phyloP scores from a whole-genome alignment of 2,888 invertebrate species.

The Heliconius cydno region DNA sequence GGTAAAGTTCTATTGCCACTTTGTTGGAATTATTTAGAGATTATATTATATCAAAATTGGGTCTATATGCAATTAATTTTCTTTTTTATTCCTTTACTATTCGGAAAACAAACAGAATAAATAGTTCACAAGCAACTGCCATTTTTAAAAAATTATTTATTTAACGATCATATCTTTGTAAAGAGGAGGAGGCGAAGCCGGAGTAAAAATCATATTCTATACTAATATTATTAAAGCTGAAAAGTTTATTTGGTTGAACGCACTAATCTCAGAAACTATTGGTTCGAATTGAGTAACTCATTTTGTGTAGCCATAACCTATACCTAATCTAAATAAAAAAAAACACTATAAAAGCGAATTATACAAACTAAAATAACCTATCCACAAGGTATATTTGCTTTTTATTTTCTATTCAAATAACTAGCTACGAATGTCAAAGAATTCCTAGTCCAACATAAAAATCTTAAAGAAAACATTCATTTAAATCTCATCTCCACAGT shows the following conservation, averaged over 20 bases:
- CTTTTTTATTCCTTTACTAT: neutral
- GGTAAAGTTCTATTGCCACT: neutral
- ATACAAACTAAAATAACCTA: neutral
- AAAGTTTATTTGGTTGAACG: neutral
- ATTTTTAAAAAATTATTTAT: too few relatives aligned
- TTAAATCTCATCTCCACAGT: slow-evolving; percentile 16
- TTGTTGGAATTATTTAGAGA: neutral
- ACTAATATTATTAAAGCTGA: neutral
- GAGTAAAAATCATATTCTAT: neutral
- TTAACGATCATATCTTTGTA: too few relatives aligned
- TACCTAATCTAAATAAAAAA: neutral
- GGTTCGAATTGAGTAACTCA: neutral
- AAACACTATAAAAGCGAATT: neutral
- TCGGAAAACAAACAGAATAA: too few relatives aligned
- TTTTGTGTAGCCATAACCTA: neutral
- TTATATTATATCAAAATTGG: neutral
- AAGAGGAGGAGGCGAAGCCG: too few relatives aligned
- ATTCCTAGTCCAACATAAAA: neutral
- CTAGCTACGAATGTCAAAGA: neutral
- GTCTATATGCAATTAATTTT: neutral
- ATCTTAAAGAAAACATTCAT: slow-evolving; percentile 13
- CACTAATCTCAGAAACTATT: neutral
- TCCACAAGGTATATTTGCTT: neutral
- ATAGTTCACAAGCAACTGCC: too few relatives aligned
- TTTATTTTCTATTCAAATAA: slow-evolving; percentile 13